phyloP scores from a whole-genome alignment of 1,140 invertebrate genomes.

The Euwallacea similis region DNA sequence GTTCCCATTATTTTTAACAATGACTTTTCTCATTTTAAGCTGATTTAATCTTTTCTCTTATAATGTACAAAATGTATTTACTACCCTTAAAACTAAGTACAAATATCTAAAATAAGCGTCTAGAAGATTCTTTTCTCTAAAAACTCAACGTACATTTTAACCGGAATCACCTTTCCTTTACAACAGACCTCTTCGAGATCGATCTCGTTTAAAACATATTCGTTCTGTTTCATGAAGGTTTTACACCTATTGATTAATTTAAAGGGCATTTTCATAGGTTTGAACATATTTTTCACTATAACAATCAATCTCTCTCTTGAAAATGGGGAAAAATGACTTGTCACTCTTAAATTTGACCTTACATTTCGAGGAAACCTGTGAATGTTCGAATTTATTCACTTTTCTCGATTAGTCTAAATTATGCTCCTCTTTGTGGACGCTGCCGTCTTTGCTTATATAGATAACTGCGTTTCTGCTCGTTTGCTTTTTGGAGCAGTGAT shows the following conservation, averaged over 20 bases:
- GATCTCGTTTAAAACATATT: slow-evolving; percentile 4
- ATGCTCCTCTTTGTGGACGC: slow-evolving; percentile 26
- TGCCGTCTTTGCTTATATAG: slow-evolving; percentile 36
- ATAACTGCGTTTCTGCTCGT: slow-evolving; percentile 38
- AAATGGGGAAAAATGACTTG: slow-evolving; percentile 11
- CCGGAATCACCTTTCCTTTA: slow-evolving; percentile 17
- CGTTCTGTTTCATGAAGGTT: slow-evolving; percentile 33
- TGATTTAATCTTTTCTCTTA: too few relatives aligned
- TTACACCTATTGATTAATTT: slow-evolving; percentile 34
- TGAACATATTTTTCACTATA: slow-evolving; percentile 29
- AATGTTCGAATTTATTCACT: slow-evolving; percentile 24
- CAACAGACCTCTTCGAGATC: slow-evolving; percentile 19
- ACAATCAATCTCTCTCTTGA: slow-evolving; percentile 39
- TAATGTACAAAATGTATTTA: too few relatives aligned
- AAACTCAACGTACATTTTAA: slow-evolving; percentile 36
- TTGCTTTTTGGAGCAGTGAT: slow-evolving; percentile 38
- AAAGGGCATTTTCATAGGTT: slow-evolving; percentile 32
- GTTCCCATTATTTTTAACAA: too few relatives aligned
- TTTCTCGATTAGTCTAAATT: slow-evolving; percentile 30
- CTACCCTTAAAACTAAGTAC: not conserved
- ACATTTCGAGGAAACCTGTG: slow-evolving; percentile 27
- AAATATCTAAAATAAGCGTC: slow-evolving; percentile 1
- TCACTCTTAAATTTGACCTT: slow-evolving; percentile 14
- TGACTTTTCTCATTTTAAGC: too few relatives aligned
- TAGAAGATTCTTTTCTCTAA: slow-evolving; percentile 16